These are phyloP conservation scores for Busseola fusca DNA, from an alignment of 2,888 invertebrate genomes.

Conservation along the genomic window DNA sequence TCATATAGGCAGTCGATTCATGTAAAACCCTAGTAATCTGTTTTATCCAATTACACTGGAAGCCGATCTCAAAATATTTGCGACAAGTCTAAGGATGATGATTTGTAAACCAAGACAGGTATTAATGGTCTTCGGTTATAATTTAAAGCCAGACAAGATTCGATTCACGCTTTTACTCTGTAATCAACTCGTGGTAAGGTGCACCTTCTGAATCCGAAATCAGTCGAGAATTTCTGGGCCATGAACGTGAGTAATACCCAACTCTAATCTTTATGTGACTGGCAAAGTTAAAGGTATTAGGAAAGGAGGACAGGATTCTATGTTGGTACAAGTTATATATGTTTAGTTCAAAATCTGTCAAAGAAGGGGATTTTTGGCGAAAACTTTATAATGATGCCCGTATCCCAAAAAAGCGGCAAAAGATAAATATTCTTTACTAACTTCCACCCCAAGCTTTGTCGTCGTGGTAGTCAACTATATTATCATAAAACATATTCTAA, in stretches of 20 bases:
- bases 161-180: conserved; percentile 25
- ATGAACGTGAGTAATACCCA: conserved; percentile 25
- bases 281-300: conserved; percentile 13
- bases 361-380: neutral
- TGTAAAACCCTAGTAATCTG: neutral
- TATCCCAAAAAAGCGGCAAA: neutral
- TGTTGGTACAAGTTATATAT: neutral
- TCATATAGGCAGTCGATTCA: neutral
- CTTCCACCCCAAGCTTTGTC: neutral
- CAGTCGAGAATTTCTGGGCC: conserved; percentile 18
- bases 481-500: neutral
- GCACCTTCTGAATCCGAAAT: conserved; percentile 36
- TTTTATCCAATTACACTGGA: neutral
- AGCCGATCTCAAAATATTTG: neutral
- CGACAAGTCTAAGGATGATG: neutral
- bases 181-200: conserved; percentile 30
- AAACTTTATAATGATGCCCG: neutral
- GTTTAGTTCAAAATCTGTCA: neutral
- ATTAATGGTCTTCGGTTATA: conserved; percentile 20
- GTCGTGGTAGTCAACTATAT: neutral
- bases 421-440: neutral
- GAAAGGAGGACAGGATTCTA: neutral
- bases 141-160: conserved; percentile 35
- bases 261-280: conserved; percentile 27
- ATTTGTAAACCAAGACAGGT: conserved; percentile 11